Conservation (phyloP, 2,113 vertebrate genomes). For the Psammodynastes pulverulentus region DNA sequence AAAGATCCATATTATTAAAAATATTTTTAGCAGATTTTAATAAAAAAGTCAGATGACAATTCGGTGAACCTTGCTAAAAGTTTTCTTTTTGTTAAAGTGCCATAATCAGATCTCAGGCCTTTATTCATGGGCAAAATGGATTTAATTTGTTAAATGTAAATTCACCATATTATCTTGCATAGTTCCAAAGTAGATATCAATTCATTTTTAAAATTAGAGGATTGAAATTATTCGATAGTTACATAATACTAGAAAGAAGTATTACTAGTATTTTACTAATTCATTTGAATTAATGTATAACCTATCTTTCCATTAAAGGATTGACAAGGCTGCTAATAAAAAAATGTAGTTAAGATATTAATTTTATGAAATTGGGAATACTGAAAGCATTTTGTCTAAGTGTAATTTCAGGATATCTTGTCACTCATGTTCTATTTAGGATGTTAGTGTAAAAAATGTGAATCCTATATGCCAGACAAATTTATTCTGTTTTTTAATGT, state of each 20-base stretch:
- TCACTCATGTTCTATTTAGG: neutral
- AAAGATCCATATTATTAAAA: neutral
- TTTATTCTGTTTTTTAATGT: neutral
- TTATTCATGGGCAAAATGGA: neutral
- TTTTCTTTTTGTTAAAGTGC: constrained; percentile 37
- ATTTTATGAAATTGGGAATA: neutral
- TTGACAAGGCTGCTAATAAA: neutral
- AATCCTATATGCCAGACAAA: neutral
- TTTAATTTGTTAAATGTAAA: constrained; percentile 30
- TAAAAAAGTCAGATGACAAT: constrained; percentile 1
- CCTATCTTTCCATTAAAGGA: neutral
- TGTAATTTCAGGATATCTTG: neutral
- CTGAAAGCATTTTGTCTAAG: neutral
- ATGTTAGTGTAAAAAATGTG: neutral
- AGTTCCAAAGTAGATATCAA: neutral
- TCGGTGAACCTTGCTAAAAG: constrained; percentile 2
- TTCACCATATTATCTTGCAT: constrained; percentile 15
- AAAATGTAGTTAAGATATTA: neutral
- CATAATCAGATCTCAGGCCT: neutral
- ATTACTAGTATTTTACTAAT: neutral
- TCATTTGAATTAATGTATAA: neutral
- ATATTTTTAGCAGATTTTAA: neutral
- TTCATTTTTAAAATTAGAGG: neutral
- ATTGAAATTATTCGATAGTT: neutral
- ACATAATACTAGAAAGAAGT: neutral